Evolutionary conservation across 2,888 invertebrate genomes (phyloP), one percentile per base, ranked within the genome.

Genomic region (Mechanitis mazaeus): DNA sequence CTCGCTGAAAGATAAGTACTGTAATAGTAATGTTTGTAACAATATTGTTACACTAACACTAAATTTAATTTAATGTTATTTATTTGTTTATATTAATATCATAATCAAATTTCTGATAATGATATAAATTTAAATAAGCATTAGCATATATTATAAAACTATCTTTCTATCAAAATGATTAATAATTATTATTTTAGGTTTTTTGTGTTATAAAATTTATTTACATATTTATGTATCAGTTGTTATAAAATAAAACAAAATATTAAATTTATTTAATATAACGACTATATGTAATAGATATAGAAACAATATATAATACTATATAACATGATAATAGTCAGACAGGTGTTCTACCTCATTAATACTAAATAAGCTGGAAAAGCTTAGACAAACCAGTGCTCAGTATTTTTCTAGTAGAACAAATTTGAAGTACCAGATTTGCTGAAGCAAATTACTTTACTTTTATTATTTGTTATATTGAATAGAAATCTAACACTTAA

Each of bases 21-120:
- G 58, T 38, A 50, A 38, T 54, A 54, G 38, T 20, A 33, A 42
- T 53, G 53, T 75, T 50, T 31, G 31, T 31, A 50, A 31, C 50
- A 50, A 50, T 31, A 50, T 50, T 50, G 31, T 5, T 31, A 50
- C 50, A 31, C 28, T 20, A 20, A 20, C 28, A n/a, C 28, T 47
- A 47, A 47, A 47, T 47, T 20, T 47, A 6, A 20, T 6, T 20
- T 20, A 20, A 20, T 20, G 20, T 20, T 20, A 20, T 20, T 20
- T 20, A 20, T 20, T n/a, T 47, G 47, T 47, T 47, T 2, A 5
- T n/a, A 4, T 47, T 47, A 47, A n/a, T n/a, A 20, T 47, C 20
- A 47, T 47, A 20, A 47, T 20, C 20, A 20, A 20, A 20, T 20
- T 20, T 20, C 20, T 20, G 20, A 20, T 20, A 20, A 20, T 20